Evolutionary conservation across 2,888 invertebrate genomes (phyloP).

Genomic region (Griposia aprilina): DNA sequence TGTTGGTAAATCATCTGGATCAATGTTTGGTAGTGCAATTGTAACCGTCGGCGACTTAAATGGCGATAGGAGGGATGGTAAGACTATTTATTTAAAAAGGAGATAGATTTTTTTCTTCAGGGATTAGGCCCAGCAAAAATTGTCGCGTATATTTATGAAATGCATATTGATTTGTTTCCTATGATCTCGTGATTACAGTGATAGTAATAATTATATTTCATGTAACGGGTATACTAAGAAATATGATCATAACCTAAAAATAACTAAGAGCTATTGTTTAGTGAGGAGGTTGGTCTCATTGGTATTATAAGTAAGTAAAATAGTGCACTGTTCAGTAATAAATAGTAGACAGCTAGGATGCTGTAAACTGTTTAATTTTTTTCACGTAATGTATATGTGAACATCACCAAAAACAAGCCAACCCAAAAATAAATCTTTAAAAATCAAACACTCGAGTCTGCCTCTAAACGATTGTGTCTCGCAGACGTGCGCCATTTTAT

Average conservation of each 20-base stretch:
- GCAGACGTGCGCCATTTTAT: too few relatives aligned
- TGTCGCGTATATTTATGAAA: background rate
- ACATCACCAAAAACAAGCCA: too few relatives aligned
- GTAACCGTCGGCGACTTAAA: conserved; percentile 70
- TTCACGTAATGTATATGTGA: too few relatives aligned
- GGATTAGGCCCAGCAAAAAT: background rate
- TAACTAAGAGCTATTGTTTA: background rate
- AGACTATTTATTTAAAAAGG: background rate
- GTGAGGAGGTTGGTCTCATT: background rate
- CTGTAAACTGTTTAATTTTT: too few relatives aligned
- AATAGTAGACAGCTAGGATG: too few relatives aligned
- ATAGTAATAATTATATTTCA: background rate
- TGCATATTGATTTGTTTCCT: background rate
- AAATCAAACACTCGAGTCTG: background rate
- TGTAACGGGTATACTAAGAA: background rate
- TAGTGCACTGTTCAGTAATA: background rate
- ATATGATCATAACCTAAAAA: background rate
- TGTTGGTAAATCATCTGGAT: conserved; percentile 42
- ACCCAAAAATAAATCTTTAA: too few relatives aligned
- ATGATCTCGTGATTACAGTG: background rate
- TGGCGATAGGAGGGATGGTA: conserved; percentile 70
- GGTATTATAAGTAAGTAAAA: background rate
- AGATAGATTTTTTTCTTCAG: background rate
- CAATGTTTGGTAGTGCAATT: conserved; percentile 71
- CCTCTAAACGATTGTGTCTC: too few relatives aligned